phyloP scores from a whole-genome alignment of 2,113 vertebrate species.

The Triplophysa siluroides region DNA sequence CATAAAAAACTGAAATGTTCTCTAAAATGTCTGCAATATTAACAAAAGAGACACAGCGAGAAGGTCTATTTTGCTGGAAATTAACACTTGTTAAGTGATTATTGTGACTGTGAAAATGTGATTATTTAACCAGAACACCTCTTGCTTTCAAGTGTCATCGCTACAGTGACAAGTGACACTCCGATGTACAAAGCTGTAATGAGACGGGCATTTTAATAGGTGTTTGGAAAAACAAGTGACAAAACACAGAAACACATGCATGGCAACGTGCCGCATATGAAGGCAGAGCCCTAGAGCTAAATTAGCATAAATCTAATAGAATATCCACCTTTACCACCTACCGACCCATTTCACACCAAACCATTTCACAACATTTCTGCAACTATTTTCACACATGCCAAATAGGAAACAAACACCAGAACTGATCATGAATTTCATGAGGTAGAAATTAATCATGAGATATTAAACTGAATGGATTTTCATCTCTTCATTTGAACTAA shows the following conservation, averaged over 20 bases:
- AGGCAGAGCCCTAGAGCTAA: not conserved
- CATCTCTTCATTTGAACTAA: no score
- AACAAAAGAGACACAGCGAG: slow-evolving; percentile 35
- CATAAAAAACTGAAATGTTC: not conserved
- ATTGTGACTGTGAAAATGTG: slow-evolving; percentile 68
- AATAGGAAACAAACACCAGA: not conserved
- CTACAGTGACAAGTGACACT: slow-evolving; percentile 69
- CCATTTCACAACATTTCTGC: not conserved
- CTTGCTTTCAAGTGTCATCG: slow-evolving; percentile 50
- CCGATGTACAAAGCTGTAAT: slow-evolving; percentile 60
- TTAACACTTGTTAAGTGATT: slow-evolving; percentile 64
- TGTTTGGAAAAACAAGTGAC: slow-evolving; percentile 52
- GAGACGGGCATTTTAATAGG: slow-evolving; percentile 58
- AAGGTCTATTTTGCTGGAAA: slow-evolving; percentile 51
- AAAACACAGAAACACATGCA: slow-evolving; percentile 42
- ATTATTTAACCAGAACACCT: slow-evolving; percentile 67
- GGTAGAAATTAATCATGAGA: no score
- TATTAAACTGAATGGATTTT: no score
- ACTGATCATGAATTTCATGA: no score
- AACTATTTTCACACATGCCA: not conserved
- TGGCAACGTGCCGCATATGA: not conserved
- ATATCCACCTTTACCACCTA: not conserved
- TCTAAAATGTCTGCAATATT: slow-evolving; percentile 11
- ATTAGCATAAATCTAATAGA: not conserved
- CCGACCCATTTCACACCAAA: not conserved